Conservation (phyloP, 2,888 invertebrate genomes). For the Gisinianus flammeolus region DNA sequence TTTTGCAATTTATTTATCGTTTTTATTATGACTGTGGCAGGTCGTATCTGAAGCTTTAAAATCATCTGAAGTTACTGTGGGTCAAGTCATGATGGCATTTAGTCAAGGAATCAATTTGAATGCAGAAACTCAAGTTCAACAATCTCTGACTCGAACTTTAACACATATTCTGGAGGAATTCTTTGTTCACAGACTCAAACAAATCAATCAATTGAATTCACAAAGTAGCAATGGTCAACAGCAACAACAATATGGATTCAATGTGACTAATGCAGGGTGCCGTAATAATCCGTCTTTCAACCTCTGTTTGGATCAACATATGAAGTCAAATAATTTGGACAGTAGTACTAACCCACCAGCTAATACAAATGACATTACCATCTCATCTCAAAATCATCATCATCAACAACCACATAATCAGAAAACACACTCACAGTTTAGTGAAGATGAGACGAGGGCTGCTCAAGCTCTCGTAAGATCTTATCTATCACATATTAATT, state of each 20-base stretch:
- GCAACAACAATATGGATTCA: not conserved
- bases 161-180: constrained; percentile 50
- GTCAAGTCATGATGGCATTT: constrained; percentile 56
- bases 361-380: not conserved
- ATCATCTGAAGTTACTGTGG: constrained; percentile 42
- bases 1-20: not conserved
- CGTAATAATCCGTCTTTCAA: too few relatives aligned
- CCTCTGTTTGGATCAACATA: not conserved
- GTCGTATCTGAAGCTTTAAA: constrained; percentile 21
- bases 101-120: constrained; percentile 57
- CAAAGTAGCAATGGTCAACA: not conserved
- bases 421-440: not conserved
- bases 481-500: constrained; percentile 11
- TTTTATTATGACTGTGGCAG: not conserved
- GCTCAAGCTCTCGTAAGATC: constrained; percentile 15
- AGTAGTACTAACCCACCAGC: not conserved
- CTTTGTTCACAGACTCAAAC: constrained; percentile 45
- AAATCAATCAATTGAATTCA: not conserved
- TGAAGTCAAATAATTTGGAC: not conserved
- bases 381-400: not conserved
- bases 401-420: not conserved
- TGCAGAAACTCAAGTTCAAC: constrained; percentile 47
- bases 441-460: constrained; percentile 20
- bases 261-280: not conserved
- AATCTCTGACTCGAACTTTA: constrained; percentile 49